phyloP scores from a whole-genome alignment of 2,113 vertebrate species.

The Nothocercus julius region DNA sequence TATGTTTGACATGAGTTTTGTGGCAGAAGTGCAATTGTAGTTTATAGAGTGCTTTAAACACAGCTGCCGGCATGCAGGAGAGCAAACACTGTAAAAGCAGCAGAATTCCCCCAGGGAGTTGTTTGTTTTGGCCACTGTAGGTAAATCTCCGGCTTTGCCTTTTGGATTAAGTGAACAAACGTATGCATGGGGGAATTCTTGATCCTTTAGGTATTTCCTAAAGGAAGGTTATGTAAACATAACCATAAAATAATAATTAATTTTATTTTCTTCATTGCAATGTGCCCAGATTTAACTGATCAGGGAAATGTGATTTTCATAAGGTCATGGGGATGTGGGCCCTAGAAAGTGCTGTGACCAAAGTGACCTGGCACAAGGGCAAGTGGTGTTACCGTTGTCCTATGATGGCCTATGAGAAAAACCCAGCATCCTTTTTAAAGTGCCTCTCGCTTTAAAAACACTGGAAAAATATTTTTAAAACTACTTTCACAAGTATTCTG shows the following conservation, averaged over 20 bases:
- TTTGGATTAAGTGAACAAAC: background rate
- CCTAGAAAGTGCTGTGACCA: fast-evolving
- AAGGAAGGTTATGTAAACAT: background rate
- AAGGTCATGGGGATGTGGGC: fast-evolving
- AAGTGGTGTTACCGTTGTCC: background rate
- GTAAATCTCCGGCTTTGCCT: conserved; percentile 28
- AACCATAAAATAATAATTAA: background rate
- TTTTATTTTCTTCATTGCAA: background rate
- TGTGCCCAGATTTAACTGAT: background rate
- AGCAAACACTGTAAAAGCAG: background rate
- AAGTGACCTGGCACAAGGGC: background rate
- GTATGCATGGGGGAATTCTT: background rate
- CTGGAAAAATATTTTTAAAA: background rate
- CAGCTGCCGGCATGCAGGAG: background rate
- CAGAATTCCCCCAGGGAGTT: background rate
- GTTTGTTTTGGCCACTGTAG: conserved; percentile 56
- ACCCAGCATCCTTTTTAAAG: background rate
- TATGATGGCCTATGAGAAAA: background rate
- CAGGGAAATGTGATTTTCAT: background rate
- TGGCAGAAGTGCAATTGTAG: background rate
- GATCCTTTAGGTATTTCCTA: background rate
- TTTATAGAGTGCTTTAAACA: background rate
- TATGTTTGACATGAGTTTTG: background rate
- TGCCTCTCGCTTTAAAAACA: background rate
- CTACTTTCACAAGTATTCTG: background rate